phyloP scores from a whole-genome alignment of 1,140 invertebrate species.

The Temnothorax curvispinosus region DNA sequence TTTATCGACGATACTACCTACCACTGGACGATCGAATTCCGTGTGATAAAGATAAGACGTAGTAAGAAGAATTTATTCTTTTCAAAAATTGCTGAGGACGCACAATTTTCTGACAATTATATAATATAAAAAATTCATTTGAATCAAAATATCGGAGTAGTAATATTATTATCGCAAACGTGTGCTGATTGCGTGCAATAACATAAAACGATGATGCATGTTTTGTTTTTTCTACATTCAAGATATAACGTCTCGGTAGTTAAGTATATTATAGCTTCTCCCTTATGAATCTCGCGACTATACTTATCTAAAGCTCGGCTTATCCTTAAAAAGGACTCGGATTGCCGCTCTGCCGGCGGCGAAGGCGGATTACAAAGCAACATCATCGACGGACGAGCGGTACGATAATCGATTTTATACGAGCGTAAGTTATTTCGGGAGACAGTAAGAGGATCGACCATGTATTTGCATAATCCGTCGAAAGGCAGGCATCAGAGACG shows the following conservation, averaged over 20 bases:
- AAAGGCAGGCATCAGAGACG: constrained; percentile 27
- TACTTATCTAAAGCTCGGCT: constrained; percentile 33
- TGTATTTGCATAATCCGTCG: constrained; percentile 63
- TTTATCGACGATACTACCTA: not conserved
- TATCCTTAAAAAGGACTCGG: constrained; percentile 28
- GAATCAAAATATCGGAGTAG: not conserved
- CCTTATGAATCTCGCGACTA: constrained; percentile 20
- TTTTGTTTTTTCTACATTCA: not conserved
- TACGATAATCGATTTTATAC: constrained; percentile 61
- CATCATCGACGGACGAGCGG: constrained; percentile 17
- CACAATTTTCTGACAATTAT: not conserved
- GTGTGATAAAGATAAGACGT: not conserved
- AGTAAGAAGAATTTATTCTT: not conserved
- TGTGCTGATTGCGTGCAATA: not conserved
- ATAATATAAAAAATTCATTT: not conserved
- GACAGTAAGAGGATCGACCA: constrained; percentile 65
- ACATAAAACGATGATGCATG: not conserved
- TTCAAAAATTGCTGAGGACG: not conserved
- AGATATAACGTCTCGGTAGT: not conserved
- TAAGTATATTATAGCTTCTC: not conserved
- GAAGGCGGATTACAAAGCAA: constrained; percentile 29
- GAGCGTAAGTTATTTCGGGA: constrained; percentile 61
- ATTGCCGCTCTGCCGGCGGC: not conserved
- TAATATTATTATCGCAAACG: not conserved
- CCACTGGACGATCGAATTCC: not conserved